Evolutionary conservation across 2,888 invertebrate genomes (phyloP).

Genomic region (Villa cingulata): DNA sequence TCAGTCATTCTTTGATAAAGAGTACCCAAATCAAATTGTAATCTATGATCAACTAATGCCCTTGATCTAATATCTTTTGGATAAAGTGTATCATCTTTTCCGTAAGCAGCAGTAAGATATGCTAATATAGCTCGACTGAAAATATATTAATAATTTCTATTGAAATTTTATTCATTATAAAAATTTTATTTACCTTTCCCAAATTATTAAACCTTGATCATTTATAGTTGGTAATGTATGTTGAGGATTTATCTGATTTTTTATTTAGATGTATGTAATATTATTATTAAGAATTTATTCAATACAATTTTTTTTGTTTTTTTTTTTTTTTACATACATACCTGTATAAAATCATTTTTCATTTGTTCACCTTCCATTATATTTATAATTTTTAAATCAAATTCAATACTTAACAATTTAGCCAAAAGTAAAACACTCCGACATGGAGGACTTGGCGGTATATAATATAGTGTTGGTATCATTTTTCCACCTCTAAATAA

Average conservation of each 20-base stretch:
- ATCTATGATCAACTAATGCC: constrained; percentile 43
- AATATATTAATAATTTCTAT: neutral
- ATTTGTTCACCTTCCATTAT: constrained; percentile 43
- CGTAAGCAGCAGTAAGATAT: constrained; percentile 47
- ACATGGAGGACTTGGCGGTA: constrained; percentile 46
- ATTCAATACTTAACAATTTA: constrained; percentile 43
- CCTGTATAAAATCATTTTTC: constrained; percentile 46
- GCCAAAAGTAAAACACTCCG: constrained; percentile 44
- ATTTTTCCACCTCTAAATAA: constrained; percentile 34
- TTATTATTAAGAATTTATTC: too few species aligned
- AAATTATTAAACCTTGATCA: constrained; percentile 42
- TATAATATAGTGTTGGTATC: constrained; percentile 41
- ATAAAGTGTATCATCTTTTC: constrained; percentile 44
- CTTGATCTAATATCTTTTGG: constrained; percentile 45
- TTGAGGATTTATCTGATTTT: constrained; percentile 37
- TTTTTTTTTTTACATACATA: constrained; percentile 17
- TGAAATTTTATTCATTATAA: neutral
- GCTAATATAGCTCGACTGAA: constrained; percentile 40
- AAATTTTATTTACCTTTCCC: constrained; percentile 33
- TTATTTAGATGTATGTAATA: constrained; percentile 2
- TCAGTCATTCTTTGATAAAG: constrained; percentile 40
- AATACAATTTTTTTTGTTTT: too few species aligned
- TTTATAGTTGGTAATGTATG: constrained; percentile 44
- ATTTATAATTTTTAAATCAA: constrained; percentile 45
- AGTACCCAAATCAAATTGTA: constrained; percentile 44